A percentile compares a stretch with the other conserved stretches of the same genome.
phyloP scores from a whole-genome alignment of 2,113 vertebrate genomes.

The Cynopterus brachyotis region DNA sequence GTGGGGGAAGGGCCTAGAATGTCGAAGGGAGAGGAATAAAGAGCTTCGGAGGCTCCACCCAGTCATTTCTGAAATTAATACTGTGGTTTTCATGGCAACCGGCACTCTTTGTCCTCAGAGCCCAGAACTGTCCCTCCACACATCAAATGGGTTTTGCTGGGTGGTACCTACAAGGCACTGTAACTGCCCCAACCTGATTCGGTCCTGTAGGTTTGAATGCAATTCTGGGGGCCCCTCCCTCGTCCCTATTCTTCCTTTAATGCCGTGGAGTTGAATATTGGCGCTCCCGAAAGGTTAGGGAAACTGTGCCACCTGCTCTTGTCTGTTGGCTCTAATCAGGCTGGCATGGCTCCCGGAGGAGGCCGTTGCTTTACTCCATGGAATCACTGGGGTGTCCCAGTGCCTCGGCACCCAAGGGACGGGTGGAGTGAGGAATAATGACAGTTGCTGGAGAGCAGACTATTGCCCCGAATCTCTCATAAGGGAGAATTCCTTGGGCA shows the following conservation, averaged over 20 bases:
- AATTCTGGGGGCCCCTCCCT: not conserved
- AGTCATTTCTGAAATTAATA: conserved; percentile 57
- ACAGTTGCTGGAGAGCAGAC: not conserved
- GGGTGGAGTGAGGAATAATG: not conserved
- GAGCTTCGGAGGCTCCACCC: conserved; percentile 16
- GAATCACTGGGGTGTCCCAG: conserved; percentile 32
- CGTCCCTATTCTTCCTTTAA: not conserved
- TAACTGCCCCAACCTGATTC: not conserved
- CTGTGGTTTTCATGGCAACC: conserved; percentile 47
- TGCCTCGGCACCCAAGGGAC: not conserved
- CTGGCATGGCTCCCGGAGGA: conserved; percentile 50
- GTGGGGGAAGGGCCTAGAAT: not conserved
- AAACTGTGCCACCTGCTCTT: conserved; percentile 54
- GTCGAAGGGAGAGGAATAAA: conserved; percentile 40
- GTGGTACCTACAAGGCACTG: not conserved
- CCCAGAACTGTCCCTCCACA: not conserved
- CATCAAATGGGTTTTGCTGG: not conserved
- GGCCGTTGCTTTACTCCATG: not conserved
- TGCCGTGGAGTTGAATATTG: not conserved
- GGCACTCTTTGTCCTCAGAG: not conserved
- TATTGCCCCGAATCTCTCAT: not conserved
- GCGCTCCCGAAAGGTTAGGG: conserved; percentile 37
- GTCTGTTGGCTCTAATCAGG: conserved; percentile 39
- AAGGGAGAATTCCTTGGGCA: not conserved
- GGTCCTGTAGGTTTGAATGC: not conserved